These are phyloP conservation scores for Megamerina dolium DNA, from an alignment of 2,888 invertebrate species.

Conservation along the genomic window DNA sequence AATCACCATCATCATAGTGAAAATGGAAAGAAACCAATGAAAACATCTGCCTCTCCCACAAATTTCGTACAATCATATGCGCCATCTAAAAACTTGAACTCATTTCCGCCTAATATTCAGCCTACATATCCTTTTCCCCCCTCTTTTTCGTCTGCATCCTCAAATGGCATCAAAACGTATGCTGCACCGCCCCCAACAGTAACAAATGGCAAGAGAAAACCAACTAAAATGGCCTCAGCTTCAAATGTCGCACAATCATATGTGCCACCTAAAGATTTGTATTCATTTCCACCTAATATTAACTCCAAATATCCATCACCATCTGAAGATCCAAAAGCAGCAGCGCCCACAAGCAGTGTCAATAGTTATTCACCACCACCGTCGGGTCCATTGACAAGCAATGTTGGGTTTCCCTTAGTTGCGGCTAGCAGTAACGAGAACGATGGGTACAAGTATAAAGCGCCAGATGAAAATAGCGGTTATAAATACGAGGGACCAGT, in stretches of 20 bases:
- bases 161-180: slow-evolving; percentile 4
- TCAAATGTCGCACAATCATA: slow-evolving; percentile 33
- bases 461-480: slow-evolving; percentile 19
- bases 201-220: slow-evolving; percentile 11
- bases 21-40: too few species aligned
- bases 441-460: slow-evolving; percentile 28
- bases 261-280: slow-evolving; percentile 35
- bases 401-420: slow-evolving; percentile 20
- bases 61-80: slow-evolving; percentile 33
- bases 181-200: too few species aligned
- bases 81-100: slow-evolving; percentile 36
- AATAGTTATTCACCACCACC: slow-evolving; percentile 44
- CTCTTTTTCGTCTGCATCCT: slow-evolving; percentile 5
- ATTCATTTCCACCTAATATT: slow-evolving; percentile 44
- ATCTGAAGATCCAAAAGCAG: slow-evolving; percentile 32
- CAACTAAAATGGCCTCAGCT: slow-evolving; percentile 24
- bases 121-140: too few species aligned
- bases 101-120: slow-evolving; percentile 41
- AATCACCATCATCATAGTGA: slow-evolving; percentile 23
- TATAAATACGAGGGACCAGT: slow-evolving; percentile 32
- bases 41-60: slow-evolving; percentile 32
- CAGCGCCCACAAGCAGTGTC: slow-evolving; percentile 31
- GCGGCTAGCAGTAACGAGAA: slow-evolving; percentile 10
- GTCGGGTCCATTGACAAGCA: slow-evolving; percentile 32
- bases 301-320: slow-evolving; percentile 42